These are phyloP conservation scores for Drosophila monieri DNA, from an alignment of 2,888 invertebrate genomes.

Conservation along the genomic window DNA sequence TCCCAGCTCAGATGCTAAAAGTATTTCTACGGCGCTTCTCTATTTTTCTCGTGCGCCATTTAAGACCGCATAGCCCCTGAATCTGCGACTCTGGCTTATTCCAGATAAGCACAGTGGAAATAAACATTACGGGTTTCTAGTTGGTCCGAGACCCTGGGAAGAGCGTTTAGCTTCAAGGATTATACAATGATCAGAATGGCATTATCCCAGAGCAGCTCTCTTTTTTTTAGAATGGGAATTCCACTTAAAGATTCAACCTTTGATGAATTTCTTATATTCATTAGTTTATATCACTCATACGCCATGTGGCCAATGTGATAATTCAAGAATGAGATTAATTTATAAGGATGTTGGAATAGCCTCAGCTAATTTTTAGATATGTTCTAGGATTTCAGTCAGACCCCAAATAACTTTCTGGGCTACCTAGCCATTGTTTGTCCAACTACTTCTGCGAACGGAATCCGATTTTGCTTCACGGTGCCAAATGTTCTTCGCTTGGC, in stretches of 20 bases:
- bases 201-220: conserved; percentile 21
- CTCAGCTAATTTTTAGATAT: not conserved
- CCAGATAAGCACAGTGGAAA: conserved; percentile 76
- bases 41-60: conserved; percentile 64
- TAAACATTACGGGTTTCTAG: conserved; percentile 60
- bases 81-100: conserved; percentile 33
- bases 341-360: not conserved
- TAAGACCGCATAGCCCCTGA: conserved; percentile 44
- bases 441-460: conserved; percentile 3
- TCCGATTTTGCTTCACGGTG: conserved; percentile 50
- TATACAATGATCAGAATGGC: conserved; percentile 59
- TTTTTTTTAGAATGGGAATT: no score
- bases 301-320: not conserved
- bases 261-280: not conserved
- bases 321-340: not conserved
- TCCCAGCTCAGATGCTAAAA: conserved; percentile 55
- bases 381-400: not conserved
- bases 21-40: conserved; percentile 68
- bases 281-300: not conserved
- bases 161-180: conserved; percentile 14
- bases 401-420: conserved; percentile 11
- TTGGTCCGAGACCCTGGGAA: conserved; percentile 20
- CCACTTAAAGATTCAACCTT: not conserved
- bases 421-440: conserved; percentile 7
- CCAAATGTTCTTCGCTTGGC: conserved; percentile 28